Evolutionary conservation across 2,113 vertebrate species (phyloP).

Genomic region (Tonatia bakeri): DNA sequence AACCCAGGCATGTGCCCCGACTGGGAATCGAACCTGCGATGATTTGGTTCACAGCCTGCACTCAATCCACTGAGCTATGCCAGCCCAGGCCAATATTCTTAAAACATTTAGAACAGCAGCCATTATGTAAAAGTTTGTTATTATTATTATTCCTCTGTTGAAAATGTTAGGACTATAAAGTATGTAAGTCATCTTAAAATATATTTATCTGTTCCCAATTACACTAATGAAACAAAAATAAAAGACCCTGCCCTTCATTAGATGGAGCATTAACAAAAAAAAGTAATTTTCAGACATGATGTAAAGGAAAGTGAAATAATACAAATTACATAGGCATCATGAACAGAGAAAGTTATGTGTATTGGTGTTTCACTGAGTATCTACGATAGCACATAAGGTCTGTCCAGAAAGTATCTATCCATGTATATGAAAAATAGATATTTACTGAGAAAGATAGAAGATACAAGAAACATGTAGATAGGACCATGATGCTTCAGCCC

Average conservation of each 20-base stretch:
- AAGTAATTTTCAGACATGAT: not conserved
- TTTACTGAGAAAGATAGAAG: too few relatives aligned
- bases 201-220: not conserved
- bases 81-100: not conserved
- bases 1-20: too few relatives aligned
- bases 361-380: not conserved
- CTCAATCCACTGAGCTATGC: too few relatives aligned
- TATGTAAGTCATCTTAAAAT: not conserved
- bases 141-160: not conserved
- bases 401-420: too few relatives aligned
- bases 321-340: not conserved
- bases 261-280: not conserved
- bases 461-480: too few relatives aligned
- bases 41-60: too few relatives aligned
- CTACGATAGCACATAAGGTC: not conserved
- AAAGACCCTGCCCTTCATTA: not conserved
- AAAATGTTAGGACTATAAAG: not conserved
- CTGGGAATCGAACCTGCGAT: too few relatives aligned
- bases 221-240: not conserved
- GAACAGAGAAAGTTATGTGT: not conserved
- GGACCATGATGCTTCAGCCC: too few relatives aligned
- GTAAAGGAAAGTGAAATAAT: not conserved
- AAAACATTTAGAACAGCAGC: not conserved
- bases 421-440: too few relatives aligned
- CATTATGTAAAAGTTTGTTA: not conserved